Base-by-base conservation (phyloP, 2,113 vertebrate species). In the Melanerpes aurifrons region DNA sequence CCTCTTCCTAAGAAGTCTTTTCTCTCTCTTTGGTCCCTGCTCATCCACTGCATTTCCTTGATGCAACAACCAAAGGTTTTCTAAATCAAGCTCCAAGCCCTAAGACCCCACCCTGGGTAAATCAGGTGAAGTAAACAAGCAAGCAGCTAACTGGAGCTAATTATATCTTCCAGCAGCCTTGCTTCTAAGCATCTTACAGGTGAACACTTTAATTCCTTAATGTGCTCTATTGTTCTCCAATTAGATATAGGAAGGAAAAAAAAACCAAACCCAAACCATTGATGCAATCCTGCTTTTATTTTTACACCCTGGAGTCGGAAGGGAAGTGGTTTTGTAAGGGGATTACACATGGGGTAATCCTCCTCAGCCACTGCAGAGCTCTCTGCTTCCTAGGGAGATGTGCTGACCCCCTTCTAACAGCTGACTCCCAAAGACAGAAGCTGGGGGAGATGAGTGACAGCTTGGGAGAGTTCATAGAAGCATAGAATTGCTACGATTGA, bases 131-230 rank as follows among this genome's bases (percentile, higher is more conserved):
- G 83, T 69, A 96, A 96, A 94, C 64, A 90, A 94, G 69, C 82
- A 87, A 73, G 83, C 77, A 87, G 79, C 76, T 87, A 75, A 80
- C 79, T 69, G 79, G 66, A 89, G 76, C 87, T 97, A 95, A 94
- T 96, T 93, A 85, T 94, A 88, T 74, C 81, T 91, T 85, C 75
- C 70, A 78, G 78, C 80, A 83, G 94, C 71, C 63, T 89, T 79
- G 59, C 50, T 92, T 94, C 81, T 95, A 96, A 95, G 94, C 67
- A 71, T 70, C 92, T 96, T 91, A 96, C 85, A 93, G 84, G 92
- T 93, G 89, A 90, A 93, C 79, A 76, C 82, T 95, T 96, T 96
- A 97, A 96, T 96, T 94, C 93, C 90, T 93, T 96, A 96, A 96
- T 96, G 70, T 85, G 82, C 69, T 95, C 86, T 73, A 75, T 96